A percentile compares a stretch with the other conserved stretches of the same genome.
Evolutionary conservation across 2,113 vertebrate species (phyloP).

Genomic region (Cyphomyrus discorhynchus): DNA sequence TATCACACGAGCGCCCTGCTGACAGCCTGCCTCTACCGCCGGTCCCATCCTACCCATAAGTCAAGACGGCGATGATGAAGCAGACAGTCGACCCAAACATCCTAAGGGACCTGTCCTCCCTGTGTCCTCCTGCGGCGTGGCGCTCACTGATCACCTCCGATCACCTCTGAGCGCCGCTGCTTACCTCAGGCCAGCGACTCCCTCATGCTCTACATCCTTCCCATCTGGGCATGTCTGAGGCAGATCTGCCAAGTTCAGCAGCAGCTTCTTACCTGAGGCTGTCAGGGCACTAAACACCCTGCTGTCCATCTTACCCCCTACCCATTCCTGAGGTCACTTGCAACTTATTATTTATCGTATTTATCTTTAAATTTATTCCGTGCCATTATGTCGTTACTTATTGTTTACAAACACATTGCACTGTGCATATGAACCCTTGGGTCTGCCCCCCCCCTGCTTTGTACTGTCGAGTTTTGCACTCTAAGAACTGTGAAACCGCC

Average conservation of each 20-base stretch:
- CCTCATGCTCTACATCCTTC: not conserved
- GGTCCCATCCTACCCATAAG: not conserved
- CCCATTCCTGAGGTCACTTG: not conserved
- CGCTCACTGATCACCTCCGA: not conserved
- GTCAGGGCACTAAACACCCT: not conserved
- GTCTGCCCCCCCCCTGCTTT: not conserved
- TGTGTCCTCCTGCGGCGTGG: not conserved
- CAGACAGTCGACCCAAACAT: not conserved
- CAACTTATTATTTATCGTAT: not conserved
- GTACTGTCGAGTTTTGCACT: not conserved
- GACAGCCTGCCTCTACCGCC: not conserved
- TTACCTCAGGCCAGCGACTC: not conserved
- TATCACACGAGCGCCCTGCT: not conserved
- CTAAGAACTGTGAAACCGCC: not conserved
- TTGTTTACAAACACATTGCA: not conserved
- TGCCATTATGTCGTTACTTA: not conserved
- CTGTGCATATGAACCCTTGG: not conserved
- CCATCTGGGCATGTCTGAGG: not conserved
- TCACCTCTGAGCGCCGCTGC: not conserved
- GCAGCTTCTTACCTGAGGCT: not conserved
- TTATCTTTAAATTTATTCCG: not conserved
- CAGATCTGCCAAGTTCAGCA: not conserved
- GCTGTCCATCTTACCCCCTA: not conserved
- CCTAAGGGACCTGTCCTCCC: not conserved
- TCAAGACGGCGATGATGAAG: not conserved